Base-by-base conservation (phyloP, 2,888 invertebrate genomes). In the Andrena chrysosceles region DNA sequence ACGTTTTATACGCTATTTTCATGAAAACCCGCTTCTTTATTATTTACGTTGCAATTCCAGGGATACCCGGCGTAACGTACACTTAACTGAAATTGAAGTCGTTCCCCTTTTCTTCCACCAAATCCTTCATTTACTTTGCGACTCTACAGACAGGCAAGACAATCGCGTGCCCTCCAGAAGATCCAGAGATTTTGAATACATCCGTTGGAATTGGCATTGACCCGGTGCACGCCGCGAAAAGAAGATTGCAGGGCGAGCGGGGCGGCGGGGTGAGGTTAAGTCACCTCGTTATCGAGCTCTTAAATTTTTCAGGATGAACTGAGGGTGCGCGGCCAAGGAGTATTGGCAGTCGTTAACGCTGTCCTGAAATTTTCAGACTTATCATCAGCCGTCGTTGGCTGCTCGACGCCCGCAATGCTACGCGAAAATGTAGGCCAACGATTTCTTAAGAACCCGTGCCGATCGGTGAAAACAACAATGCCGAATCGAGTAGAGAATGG, bases 251-350 rank as follows among this genome's bases (percentile, higher is more conserved):
- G 67, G 64, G 67, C 35, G 76, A 67, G 10, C 68, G 42, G 75
- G 23, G 71, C 70, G 63, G 76, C 54, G 82, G 62, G 63, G 70
- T 63, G 81, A 82, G 82, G 81, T 84, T 81, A 75, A 88, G 86
- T 86, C 87, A 79, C 85, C 89, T 91, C 90, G 87, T 91, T 91
- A 91, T 91, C 89, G 85, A 81, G 87, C 89, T 89, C 89, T 90
- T 90, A 87, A 91, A 91, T 90, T 88, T 90, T 91, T 90, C 89
- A 90, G 84, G 78, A 85, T 81, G 77, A 84, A 79, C 83, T 77
- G 66, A 72, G 71, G 79, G 77, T 77, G 73, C 80, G 66, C 77
- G 73, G 70, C 63, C 85, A 82, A 80, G 71, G 80, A 79, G 81
- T 73, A 66, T 79, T 73, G 76, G 69, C 76, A 86, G 88, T 90